Percentiles rank a stretch among this genome's conserved stretches.
Conservation (phyloP, 2,113 vertebrate species). For the Lichenostomus cassidix region DNA sequence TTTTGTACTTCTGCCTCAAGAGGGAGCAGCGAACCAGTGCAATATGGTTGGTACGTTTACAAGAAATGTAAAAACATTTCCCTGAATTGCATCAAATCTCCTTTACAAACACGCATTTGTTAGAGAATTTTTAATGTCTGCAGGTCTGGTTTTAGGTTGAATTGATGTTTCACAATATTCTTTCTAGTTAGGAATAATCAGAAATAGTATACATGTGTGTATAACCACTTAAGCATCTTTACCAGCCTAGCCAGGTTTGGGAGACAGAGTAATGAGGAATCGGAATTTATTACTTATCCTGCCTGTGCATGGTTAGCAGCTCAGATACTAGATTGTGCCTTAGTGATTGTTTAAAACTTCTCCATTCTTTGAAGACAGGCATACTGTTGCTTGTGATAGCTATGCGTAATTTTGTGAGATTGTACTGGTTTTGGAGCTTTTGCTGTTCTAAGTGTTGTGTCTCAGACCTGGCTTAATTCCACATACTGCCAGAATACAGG, state of each 20-base stretch:
- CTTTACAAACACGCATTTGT: neutral
- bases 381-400: neutral
- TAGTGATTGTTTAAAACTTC: neutral
- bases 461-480: neutral
- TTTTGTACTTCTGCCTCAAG: constrained; percentile 10
- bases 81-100: neutral
- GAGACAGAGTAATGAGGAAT: neutral
- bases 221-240: neutral
- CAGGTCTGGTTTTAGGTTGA: neutral
- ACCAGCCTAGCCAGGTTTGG: neutral
- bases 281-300: neutral
- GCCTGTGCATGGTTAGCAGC: fast-evolving
- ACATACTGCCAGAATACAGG: neutral
- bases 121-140: neutral
- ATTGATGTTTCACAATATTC: neutral
- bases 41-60: neutral
- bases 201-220: neutral
- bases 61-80: neutral
- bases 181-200: neutral
- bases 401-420: neutral
- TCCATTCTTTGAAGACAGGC: neutral
- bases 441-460: neutral
- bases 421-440: neutral
- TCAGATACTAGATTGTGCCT: neutral
- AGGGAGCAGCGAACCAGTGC: constrained; percentile 27